These are phyloP conservation scores for Neoitamus cyanurus DNA, from an alignment of 2,888 invertebrate genomes.

Conservation along the genomic window DNA sequence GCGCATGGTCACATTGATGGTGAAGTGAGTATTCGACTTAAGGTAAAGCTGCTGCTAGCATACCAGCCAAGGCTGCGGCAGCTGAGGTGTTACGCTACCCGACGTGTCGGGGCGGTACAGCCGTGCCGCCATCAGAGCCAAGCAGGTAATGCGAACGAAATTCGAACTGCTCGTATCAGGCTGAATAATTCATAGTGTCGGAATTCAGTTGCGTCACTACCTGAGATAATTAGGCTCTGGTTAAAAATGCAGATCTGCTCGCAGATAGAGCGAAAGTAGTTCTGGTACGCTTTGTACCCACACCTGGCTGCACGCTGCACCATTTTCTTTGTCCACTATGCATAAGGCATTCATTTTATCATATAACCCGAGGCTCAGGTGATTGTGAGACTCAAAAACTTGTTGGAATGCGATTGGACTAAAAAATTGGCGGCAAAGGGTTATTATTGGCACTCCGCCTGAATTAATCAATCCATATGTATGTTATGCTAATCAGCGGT, in stretches of 20 bases:
- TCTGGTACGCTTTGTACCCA: conserved; percentile 22
- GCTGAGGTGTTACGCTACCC: conserved; percentile 26
- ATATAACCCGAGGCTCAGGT: background rate
- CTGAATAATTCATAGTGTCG: conserved; percentile 19
- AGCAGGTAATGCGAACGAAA: background rate
- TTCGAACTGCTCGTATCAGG: background rate
- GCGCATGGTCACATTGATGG: background rate
- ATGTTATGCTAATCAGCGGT: background rate
- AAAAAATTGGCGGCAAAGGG: background rate
- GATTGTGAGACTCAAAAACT: background rate
- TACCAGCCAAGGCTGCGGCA: conserved; percentile 22
- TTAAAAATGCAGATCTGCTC: conserved; percentile 8
- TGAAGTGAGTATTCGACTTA: background rate
- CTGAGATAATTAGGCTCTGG: background rate
- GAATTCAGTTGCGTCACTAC: conserved; percentile 14
- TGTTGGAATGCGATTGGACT: background rate
- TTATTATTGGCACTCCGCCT: background rate
- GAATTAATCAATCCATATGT: background rate
- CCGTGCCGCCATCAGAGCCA: background rate
- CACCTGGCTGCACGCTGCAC: background rate
- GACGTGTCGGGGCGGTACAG: background rate
- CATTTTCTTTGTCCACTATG: background rate
- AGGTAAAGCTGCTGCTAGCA: background rate
- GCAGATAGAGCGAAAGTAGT: conserved; percentile 6
- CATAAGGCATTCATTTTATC: background rate